Conservation (phyloP, 2,113 vertebrate species). For the Glareola pratincola region DNA sequence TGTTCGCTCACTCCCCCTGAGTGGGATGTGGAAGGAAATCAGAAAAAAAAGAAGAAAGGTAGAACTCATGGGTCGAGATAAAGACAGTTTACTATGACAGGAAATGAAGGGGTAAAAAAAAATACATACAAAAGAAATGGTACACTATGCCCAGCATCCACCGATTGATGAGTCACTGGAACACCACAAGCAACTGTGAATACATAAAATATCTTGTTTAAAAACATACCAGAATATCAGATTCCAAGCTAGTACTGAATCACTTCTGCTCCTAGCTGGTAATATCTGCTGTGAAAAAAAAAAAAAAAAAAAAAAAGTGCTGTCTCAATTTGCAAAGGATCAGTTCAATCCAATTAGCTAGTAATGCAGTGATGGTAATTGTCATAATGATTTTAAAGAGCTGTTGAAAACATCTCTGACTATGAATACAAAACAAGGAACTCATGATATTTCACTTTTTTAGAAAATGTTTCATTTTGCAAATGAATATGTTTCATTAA, state of each 20-base stretch:
- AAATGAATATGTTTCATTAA: background rate
- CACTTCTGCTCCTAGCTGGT: background rate
- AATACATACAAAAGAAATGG: background rate
- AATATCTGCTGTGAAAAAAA: background rate
- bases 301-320: background rate
- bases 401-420: background rate
- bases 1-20: background rate
- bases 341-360: background rate
- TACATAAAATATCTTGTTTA: background rate
- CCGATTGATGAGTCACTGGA: background rate
- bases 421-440: background rate
- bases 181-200: background rate
- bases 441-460: background rate
- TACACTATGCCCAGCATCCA: background rate
- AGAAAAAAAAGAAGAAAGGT: background rate
- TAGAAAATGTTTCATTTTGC: background rate
- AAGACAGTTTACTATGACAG: background rate
- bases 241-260: background rate
- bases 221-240: background rate
- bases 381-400: background rate
- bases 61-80: background rate
- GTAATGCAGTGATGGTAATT: background rate
- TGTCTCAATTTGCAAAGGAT: background rate
- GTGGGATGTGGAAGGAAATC: background rate
- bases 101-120: background rate